Base-by-base conservation (phyloP, 2,113 vertebrate species). In the Channa argus region DNA sequence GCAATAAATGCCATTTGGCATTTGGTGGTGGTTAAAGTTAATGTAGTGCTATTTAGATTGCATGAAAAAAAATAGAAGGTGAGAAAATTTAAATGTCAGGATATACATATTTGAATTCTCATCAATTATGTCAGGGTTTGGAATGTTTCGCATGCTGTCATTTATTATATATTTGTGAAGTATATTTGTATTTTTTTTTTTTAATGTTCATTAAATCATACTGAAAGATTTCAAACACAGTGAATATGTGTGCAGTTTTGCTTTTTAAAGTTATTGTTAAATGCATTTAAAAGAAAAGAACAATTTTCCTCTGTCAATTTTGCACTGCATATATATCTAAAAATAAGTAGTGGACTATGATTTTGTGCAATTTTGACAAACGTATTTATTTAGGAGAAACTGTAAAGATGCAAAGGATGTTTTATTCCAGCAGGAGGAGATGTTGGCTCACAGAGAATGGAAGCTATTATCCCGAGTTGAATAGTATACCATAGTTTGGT, bases 171-270 rank as follows among this genome's bases (percentile, higher is more conserved):
- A 74, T 82, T 80, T 85, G 67, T 81, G 60, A 62, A 63, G 37
- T 80, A 79, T 84, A 62, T 81, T 85, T 90, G 71, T 80, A 88
- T 87, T 88, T 79, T 88, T 86, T 86, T 81, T 89, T 79, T 81
- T 55, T 89, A 80, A 77, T 89, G 71, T 86, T 81, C 80, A 83
- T 84, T 85, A 90, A 91, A 90, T n/a, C 36, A 76, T 58, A 58
- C 55, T 82, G 74, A 84, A 71, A 80, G 71, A 33, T 84, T 86
- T 90, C 45, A 69, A 86, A 72, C 67, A 70, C 64, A 79, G 44
- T 0, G 5, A 34, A 4, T 68, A 45, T 51, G 11, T 70, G 2
- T 83, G 6, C 2, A 50, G 5, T 60, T 51, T 73, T 58, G 0
- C 0, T 44, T 54, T 49, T 49, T 76, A 2, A n/a, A 10, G 6